Base-by-base conservation (phyloP, 2,888 invertebrate genomes). In the Oligia latruncula region DNA sequence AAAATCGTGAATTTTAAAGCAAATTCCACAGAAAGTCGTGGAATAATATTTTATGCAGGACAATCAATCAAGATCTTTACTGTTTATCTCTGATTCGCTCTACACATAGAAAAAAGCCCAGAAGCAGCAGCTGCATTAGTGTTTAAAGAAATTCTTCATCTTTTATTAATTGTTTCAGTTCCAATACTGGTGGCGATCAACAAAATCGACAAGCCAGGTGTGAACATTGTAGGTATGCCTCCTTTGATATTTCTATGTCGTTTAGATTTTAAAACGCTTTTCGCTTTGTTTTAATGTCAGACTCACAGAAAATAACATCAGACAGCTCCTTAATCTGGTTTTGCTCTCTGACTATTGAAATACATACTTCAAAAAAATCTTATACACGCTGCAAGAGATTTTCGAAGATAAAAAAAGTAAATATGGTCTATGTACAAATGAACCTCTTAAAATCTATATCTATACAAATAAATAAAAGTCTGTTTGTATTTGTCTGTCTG, bases 101-200 rank as follows among this genome's bases (percentile, higher is more conserved):
- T 40, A 64, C 40, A 20, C 20, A 23, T 23, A 11, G 17, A 52
- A 58, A 58, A n/a, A 62, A 35, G 35, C 5, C 58, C 1, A 8
- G 20, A 35, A 17, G 11, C 60, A 23, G 29, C 43, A 43, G n/a
- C 20, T 72, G 5, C 20, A 23, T 55, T 35, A 60, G 23, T 29
- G 8, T 5, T 6, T 49, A 62, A 1, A 17, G 5, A 65, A 55
- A 17, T n/a, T 46, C 29, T 35, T 52, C 0, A 43, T 9, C 4
- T 46, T 67, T 2, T 35, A 3, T 65, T 43, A 80, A 70, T 88
- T 90, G 90, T 97, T 97, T 83, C 97, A 98, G 99, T 99, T 90
- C 99, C 99, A 0, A 98, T 99, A 60, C 98, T 99, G 91, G 99
- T 99, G 88, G 99, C 99, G 60, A 98, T 99, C 88, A 99, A 99